Conservation (phyloP, 2,113 vertebrate species). For the Columba janthina region DNA sequence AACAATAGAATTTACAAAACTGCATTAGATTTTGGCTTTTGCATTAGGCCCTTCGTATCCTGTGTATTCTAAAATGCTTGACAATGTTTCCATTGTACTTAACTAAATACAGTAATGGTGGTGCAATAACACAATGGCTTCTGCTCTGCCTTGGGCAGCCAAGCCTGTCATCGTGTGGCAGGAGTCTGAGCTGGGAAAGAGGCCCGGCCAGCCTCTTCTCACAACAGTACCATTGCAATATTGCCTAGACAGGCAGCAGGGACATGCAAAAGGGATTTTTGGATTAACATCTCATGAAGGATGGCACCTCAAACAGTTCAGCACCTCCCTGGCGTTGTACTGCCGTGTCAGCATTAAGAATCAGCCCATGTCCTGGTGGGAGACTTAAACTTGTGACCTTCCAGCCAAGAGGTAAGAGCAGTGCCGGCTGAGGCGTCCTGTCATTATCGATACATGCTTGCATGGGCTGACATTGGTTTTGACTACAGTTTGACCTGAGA, state of each 20-base stretch:
- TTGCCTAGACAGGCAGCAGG: constrained; percentile 38
- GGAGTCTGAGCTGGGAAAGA: not conserved
- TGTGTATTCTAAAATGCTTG: constrained; percentile 8
- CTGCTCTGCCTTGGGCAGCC: not conserved
- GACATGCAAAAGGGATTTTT: constrained; percentile 32
- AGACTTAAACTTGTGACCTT: constrained; percentile 58
- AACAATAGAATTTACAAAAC: constrained; percentile 60
- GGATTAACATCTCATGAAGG: constrained; percentile 60
- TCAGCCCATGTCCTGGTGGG: constrained; percentile 42
- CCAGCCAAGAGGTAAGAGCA: constrained; percentile 47
- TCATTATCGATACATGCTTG: constrained; percentile 30
- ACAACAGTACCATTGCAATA: not conserved
- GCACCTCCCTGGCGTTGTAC: not conserved
- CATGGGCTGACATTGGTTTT: not conserved
- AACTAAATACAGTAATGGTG: constrained; percentile 57
- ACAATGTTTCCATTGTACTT: constrained; percentile 53
- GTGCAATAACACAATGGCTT: constrained; percentile 44
- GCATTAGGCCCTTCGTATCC: constrained; percentile 13
- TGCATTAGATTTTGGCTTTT: constrained; percentile 37
- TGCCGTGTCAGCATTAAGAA: constrained; percentile 12
- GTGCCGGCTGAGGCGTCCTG: not conserved
- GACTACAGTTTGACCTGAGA: constrained; percentile 52
- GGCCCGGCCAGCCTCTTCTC: constrained; percentile 3
- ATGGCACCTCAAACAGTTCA: constrained; percentile 29
- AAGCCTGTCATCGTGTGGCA: not conserved